Evolutionary conservation across 1,140 invertebrate species (phyloP).

Genomic region (Anagrus nilaparvatae): DNA sequence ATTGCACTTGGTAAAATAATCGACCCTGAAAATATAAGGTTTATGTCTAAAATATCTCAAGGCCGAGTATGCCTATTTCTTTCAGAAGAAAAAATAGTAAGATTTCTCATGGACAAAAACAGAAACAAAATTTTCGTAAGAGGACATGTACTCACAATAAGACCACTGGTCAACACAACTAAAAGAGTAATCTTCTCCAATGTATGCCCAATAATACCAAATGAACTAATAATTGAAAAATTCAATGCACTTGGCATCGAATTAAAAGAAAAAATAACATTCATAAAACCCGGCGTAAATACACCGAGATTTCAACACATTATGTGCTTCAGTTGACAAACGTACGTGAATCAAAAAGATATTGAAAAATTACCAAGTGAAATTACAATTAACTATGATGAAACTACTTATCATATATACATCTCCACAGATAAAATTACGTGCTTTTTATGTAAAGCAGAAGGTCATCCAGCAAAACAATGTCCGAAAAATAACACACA

Average conservation of each 20-base stretch:
- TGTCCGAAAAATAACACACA: too few relatives aligned
- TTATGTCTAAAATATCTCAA: not conserved
- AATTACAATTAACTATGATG: not conserved
- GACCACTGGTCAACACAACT: slow-evolving; percentile 4
- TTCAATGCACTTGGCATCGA: not conserved
- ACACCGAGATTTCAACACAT: slow-evolving; percentile 10
- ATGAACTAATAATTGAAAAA: not conserved
- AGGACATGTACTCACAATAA: not conserved
- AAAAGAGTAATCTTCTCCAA: slow-evolving; percentile 9
- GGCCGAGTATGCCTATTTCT: slow-evolving; percentile 2
- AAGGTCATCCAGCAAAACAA: not conserved
- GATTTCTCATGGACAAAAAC: not conserved
- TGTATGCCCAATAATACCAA: slow-evolving; percentile 4
- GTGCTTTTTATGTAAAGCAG: not conserved
- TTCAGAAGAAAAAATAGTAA: not conserved
- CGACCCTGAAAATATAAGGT: not conserved
- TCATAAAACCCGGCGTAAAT: slow-evolving; percentile 5
- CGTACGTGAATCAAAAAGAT: slow-evolving; percentile 4
- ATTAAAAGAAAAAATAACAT: not conserved
- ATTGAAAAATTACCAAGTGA: slow-evolving; percentile 6
- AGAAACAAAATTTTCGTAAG: not conserved
- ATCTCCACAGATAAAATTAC: not conserved
- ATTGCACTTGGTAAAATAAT: slow-evolving; percentile 2
- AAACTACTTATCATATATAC: not conserved
- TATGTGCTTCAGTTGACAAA: slow-evolving; percentile 1